A percentile compares a stretch with the other conserved stretches of the same genome.
These are phyloP conservation scores for Nycticryphes semicollaris DNA, from an alignment of 2,113 vertebrate species.

Conservation along the genomic window DNA sequence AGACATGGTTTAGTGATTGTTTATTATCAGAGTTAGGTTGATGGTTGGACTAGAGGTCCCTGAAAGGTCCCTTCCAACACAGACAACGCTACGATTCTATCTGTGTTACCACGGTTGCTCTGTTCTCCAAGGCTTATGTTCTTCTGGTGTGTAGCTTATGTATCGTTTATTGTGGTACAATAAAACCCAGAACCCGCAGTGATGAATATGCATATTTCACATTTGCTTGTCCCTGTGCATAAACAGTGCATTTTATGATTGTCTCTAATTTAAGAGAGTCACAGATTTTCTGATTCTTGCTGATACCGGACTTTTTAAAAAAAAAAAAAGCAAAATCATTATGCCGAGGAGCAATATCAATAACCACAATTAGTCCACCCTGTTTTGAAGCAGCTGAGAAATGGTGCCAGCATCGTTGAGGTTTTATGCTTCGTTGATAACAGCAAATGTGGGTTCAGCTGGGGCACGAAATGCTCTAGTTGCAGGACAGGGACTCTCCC, in stretches of 20 bases:
- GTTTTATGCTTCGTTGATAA: not conserved
- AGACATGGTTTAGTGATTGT: too few relatives aligned
- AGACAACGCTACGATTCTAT: not conserved
- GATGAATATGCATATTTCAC: not conserved
- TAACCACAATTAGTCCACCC: not conserved
- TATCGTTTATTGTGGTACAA: not conserved
- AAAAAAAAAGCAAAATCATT: not conserved
- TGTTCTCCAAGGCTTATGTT: not conserved
- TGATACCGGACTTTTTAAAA: not conserved
- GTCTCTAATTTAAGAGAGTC: not conserved
- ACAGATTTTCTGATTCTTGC: not conserved
- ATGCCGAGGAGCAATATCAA: not conserved
- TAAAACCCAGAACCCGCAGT: not conserved
- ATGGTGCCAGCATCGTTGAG: not conserved
- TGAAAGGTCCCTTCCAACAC: too few relatives aligned
- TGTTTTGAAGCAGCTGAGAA: not conserved
- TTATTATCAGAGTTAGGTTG: too few relatives aligned
- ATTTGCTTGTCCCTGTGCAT: not conserved
- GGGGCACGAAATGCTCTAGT: not conserved
- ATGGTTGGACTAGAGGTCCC: too few relatives aligned
- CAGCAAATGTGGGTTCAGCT: not conserved
- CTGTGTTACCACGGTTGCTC: not conserved
- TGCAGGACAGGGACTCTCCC: not conserved
- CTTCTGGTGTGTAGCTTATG: not conserved
- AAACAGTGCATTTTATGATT: not conserved